Evolutionary conservation across 2,888 invertebrate species (phyloP).

Genomic region (Leptinotarsa juncta): DNA sequence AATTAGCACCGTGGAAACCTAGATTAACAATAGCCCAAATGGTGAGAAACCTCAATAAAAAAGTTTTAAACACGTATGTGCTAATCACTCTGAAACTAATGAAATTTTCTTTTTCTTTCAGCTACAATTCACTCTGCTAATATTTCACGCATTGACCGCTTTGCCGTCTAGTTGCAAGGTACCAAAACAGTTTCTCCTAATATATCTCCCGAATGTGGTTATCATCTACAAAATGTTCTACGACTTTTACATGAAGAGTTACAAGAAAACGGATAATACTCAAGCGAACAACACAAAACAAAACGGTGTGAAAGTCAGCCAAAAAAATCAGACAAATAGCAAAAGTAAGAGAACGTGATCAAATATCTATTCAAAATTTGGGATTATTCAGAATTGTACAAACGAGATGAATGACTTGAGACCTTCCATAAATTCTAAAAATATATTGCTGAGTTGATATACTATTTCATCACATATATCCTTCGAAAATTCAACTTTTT

Average conservation of each 20-base stretch:
- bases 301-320: slow-evolving; percentile 17
- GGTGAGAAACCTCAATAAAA: slow-evolving; percentile 63
- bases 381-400: too few relatives aligned
- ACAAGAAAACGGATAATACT: slow-evolving; percentile 60
- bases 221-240: slow-evolving; percentile 79
- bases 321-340: slow-evolving; percentile 8
- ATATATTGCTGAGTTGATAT: too few relatives aligned
- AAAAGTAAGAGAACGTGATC: not conserved
- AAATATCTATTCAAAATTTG: not conserved
- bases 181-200: slow-evolving; percentile 66
- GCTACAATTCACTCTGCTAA: slow-evolving; percentile 74
- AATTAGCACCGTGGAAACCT: slow-evolving; percentile 71
- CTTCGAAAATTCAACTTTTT: too few relatives aligned
- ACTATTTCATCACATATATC: too few relatives aligned
- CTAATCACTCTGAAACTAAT: not conserved
- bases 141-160: slow-evolving; percentile 70
- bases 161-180: slow-evolving; percentile 71
- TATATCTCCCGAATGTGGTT: slow-evolving; percentile 73
- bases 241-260: slow-evolving; percentile 75
- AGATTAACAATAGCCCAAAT: slow-evolving; percentile 73
- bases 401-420: too few relatives aligned
- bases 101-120: slow-evolving; percentile 32
- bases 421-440: too few relatives aligned
- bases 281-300: not conserved
- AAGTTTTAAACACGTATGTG: too few relatives aligned